Conservation (phyloP, 2,888 invertebrate species). For the Aspidiotus destructor region DNA sequence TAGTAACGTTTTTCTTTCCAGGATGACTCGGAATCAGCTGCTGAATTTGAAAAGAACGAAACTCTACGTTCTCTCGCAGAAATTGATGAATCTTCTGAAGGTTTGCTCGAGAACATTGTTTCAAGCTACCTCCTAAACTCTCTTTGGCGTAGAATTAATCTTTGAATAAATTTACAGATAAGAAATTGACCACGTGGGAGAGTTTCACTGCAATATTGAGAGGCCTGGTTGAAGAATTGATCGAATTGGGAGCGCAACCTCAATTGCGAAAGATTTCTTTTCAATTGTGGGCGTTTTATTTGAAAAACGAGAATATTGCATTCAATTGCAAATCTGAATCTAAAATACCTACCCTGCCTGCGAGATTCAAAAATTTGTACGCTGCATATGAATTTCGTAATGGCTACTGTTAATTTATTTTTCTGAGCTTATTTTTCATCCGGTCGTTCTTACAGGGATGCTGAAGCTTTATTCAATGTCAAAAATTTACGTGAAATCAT, state of each 20-base stretch:
- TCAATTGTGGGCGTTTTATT: slow-evolving; percentile 55
- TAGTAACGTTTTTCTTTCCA: no score
- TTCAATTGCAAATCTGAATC: slow-evolving; percentile 46
- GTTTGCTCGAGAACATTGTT: no score
- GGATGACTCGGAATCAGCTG: no score
- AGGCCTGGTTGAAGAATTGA: slow-evolving; percentile 58
- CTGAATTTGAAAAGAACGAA: no score
- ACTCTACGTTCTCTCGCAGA: no score
- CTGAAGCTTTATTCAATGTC: slow-evolving; percentile 45
- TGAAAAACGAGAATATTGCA: slow-evolving; percentile 50
- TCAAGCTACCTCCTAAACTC: no score
- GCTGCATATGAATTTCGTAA: no score
- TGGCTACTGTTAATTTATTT: no score
- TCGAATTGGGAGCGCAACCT: slow-evolving; percentile 55
- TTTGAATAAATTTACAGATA: slow-evolving; percentile 4
- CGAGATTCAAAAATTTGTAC: slow-evolving; percentile 34
- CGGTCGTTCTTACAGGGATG: slow-evolving; percentile 43
- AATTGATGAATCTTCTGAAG: no score
- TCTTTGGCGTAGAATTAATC: no score
- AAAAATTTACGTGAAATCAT: slow-evolving; percentile 35
- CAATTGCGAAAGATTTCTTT: slow-evolving; percentile 49
- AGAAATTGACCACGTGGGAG: slow-evolving; percentile 59
- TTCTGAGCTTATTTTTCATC: no score
- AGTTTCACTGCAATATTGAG: slow-evolving; percentile 61
- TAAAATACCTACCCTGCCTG: slow-evolving; percentile 34